Conservation (phyloP, 2,797 vertebrate genomes). For the Arnoldichthys spilopterus region DNA sequence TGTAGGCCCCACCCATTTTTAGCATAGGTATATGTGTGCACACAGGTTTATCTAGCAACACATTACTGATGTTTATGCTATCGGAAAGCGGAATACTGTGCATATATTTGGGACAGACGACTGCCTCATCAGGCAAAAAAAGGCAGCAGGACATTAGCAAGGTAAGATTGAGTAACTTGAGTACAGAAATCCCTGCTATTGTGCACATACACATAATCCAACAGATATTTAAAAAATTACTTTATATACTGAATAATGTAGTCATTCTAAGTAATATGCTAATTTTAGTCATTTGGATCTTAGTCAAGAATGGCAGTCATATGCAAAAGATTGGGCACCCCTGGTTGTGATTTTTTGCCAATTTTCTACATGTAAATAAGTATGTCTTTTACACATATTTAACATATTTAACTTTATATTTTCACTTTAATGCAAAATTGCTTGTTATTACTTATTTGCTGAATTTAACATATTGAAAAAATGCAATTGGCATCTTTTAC, state of each 20-base stretch:
- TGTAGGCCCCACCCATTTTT: constrained; percentile 70
- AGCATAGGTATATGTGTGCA: constrained; percentile 62
- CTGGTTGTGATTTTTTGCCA: too few species aligned
- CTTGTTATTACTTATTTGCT: too few species aligned
- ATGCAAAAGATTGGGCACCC: too few species aligned
- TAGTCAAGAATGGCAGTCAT: background rate
- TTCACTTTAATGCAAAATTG: too few species aligned
- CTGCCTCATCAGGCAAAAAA: constrained; percentile 37
- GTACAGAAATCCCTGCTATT: background rate
- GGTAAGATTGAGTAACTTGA: constrained; percentile 54
- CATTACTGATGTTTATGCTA: constrained; percentile 29
- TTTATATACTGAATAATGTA: background rate
- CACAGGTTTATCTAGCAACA: constrained; percentile 51
- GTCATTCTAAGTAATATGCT: background rate
- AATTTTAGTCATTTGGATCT: background rate
- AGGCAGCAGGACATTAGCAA: constrained; percentile 19
- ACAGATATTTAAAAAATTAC: too few species aligned
- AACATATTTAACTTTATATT: too few species aligned
- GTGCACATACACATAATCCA: background rate
- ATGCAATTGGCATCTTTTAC: too few species aligned
- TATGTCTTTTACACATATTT: too few species aligned
- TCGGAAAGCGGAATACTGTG: constrained; percentile 48
- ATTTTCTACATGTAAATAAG: too few species aligned
- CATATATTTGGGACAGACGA: constrained; percentile 29
- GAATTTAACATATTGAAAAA: too few species aligned